phyloP scores from a whole-genome alignment of 2,797 vertebrate genomes.

The Harpagifer antarcticus region DNA sequence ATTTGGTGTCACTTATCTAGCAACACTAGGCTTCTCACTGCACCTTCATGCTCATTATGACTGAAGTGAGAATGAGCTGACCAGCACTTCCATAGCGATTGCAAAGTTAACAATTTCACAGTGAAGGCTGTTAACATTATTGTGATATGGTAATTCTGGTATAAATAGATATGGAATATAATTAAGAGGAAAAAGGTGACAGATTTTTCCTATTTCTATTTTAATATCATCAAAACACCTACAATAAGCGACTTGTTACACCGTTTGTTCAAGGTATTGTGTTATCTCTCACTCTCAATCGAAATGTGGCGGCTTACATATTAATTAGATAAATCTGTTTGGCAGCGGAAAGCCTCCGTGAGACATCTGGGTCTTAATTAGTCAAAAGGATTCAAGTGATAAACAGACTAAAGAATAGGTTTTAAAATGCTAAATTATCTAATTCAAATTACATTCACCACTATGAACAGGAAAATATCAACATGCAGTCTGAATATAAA shows the following conservation, averaged over 20 bases:
- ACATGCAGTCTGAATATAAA: neutral
- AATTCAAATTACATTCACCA: conserved; percentile 29
- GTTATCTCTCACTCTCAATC: conserved; percentile 44
- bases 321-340: conserved; percentile 63
- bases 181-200: neutral
- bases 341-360: conserved; percentile 43
- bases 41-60: conserved; percentile 36
- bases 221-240: neutral
- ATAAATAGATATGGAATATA: neutral
- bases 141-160: neutral
- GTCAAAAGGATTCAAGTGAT: conserved; percentile 53
- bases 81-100: neutral
- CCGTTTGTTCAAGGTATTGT: conserved; percentile 33
- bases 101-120: neutral
- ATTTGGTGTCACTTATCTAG: conserved; percentile 49
- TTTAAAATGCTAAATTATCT: conserved; percentile 35
- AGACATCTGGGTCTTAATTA: conserved; percentile 63
- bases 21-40: conserved; percentile 26
- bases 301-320: conserved; percentile 47
- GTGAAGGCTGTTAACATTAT: neutral
- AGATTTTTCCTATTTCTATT: neutral
- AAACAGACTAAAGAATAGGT: conserved; percentile 38
- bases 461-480: conserved; percentile 11
- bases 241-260: conserved; percentile 26
- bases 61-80: conserved; percentile 13